Base-by-base conservation (phyloP, 2,113 vertebrate genomes). In the Stegostoma tigrinum region DNA sequence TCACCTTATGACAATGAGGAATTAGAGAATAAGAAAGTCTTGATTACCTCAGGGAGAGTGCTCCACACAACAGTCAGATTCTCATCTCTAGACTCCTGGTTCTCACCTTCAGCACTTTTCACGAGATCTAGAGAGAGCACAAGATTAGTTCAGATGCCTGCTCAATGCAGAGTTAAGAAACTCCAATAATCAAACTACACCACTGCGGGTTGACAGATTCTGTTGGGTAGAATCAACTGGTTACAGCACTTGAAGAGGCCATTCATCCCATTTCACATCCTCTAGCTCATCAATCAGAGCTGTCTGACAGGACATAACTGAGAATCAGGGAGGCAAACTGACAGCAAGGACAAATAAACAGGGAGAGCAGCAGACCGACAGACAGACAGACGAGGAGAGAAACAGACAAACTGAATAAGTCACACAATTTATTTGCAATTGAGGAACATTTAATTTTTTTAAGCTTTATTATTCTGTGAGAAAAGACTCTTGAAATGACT, bases 101-200 rank as follows among this genome's bases (percentile, higher is more conserved):
- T 99, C 95, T 99, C 99, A 96, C 99, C 98, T 96, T 99, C 99
- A 95, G 98, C 97, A 95, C 98, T 99, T 97, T 99, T 99, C 17
- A 99, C 98, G 72, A 98, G 98, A 97, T 98, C 99, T 99, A 97
- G 89, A 94, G 96, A 87, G 52, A 94, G 23, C 67, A 72, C 42
- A 95, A 70, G n/a, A 30, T 72, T 34, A 15, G 23, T 72, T 7
- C 21, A 23, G 34, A 42, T 93, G 38, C 34, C 19, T 17, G 15
- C 34, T 24, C 61, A 38, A 66, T 10, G 68, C 67, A 72, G 94
- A 72, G 68, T 52, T 24, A 72, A 45, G 24, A 72, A 75, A 42
- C 24, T 70, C 75, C 94, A 95, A 95, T 52, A 68, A 68, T 12
- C 55, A 61, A 12, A 12, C 55, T 61, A 61, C 7, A 61, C 7